phyloP scores from a whole-genome alignment of 2,888 invertebrate species.

The Frankliniella intonsa region DNA sequence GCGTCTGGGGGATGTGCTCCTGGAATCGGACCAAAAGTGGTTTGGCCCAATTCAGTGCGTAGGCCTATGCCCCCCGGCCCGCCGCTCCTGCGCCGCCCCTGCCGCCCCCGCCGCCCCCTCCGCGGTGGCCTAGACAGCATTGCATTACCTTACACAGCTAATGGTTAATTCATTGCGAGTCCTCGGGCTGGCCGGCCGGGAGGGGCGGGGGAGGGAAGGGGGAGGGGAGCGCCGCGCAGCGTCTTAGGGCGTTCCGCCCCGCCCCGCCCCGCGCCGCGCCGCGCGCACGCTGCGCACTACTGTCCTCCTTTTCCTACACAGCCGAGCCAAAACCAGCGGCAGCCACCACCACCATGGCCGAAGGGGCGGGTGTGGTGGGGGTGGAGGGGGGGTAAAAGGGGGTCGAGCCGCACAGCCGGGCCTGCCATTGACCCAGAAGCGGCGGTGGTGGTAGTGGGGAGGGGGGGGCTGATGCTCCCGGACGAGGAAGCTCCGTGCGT shows the following conservation, averaged over 20 bases:
- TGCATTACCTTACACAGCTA: constrained; percentile 25
- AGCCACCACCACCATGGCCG: neutral
- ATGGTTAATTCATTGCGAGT: constrained; percentile 14
- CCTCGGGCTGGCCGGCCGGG: neutral
- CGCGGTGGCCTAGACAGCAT: neutral
- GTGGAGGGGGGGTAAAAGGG: neutral
- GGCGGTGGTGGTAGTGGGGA: neutral
- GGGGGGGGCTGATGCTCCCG: too few species aligned
- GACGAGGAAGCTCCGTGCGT: too few species aligned
- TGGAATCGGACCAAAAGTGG: too few species aligned
- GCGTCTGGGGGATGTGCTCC: neutral
- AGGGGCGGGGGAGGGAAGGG: neutral
- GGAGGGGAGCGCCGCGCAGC: neutral
- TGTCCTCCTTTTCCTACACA: neutral
- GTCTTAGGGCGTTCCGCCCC: neutral
- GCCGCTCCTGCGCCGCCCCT: neutral
- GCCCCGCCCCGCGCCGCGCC: neutral
- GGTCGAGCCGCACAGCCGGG: neutral
- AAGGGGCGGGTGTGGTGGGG: neutral
- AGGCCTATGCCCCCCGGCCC: neutral
- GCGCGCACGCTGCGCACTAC: neutral
- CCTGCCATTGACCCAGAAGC: constrained; percentile 19
- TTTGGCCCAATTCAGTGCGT: neutral
- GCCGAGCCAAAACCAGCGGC: neutral
- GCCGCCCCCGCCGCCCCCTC: neutral